Base-by-base conservation (phyloP, 2,888 invertebrate genomes). In the Chrysina gloriosa region DNA sequence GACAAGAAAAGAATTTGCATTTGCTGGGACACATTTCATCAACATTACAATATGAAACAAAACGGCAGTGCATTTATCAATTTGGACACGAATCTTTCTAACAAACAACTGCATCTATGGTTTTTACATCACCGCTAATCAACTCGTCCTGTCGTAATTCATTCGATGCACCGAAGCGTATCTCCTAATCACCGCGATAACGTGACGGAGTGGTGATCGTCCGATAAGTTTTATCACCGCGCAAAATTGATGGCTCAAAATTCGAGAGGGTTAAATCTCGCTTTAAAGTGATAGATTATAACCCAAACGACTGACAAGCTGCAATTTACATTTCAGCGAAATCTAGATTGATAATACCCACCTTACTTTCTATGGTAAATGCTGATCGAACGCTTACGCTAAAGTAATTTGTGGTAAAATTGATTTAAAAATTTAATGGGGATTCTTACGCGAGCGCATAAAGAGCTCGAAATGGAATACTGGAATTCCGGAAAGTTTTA, bases 201-300 rank as follows among this genome's bases (percentile, higher is more conserved):
- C 31, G 52, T 19, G 19, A n/a, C 29, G 16, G 31, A 56, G 16
- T 23, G 23, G 36, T 36, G 23, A 23, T 23, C 56, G 23, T 5
- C 23, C 21, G 36, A 56, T 56, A 56, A 56, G 23, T 56, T 56
- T 56, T 23, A 36, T 36, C 56, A 14, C 16, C 36, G 21, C 11
- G 56, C 6, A 6, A 39, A 36, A 56, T 56, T 11, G 56, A 36
- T 36, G 23, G 23, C 23, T 36, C 36, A 56, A 52, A 52, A 36
- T 56, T 56, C 36, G 7, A 23, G 29, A 34, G 36, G 21, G 36
- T 56, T 56, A 56, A 56, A 56, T 39, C 56, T n/a, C 25, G 11
- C 36, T 56, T 56, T 56, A 36, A 56, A 56, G 56, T 56, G 36
- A 56, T 56, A 56, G 56, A 56, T 56, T 56, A 23, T 56, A 29